Base-by-base conservation (phyloP, 2,797 vertebrate species). In the Buceros bicornis region DNA sequence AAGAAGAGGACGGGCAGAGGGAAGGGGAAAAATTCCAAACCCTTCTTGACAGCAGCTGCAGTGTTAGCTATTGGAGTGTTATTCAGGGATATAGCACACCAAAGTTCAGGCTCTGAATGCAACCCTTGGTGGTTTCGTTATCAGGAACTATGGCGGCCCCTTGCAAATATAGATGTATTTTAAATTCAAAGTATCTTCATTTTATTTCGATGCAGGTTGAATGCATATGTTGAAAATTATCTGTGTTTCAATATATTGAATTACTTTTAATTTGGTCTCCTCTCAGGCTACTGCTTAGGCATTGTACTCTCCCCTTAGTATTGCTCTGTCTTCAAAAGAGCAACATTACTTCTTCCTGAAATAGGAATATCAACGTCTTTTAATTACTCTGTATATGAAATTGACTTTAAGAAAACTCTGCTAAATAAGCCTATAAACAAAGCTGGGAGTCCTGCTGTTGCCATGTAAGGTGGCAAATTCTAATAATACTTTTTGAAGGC, bases 381-480 rank as follows among this genome's bases (percentile, higher is more conserved):
- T 48, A 62, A 77, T 66, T 73, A 64, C 25, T 42, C 7, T 8
- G 6, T 25, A 35, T 8, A 20, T 33, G 6, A 16, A 62, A 76
- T 29, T 5, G 5, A 56, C 28, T 76, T 84, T 60, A 56, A 76
- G 81, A 94, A 89, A 60, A 53, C 21, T 69, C 51, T 81, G 31
- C 31, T 47, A 65, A 94, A 67, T 62, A 84, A 62, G 20, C 28
- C 66, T 70, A 40, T 51, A 47, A 87, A 58, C 43, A 73, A 82
- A 82, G 35, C 43, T 70, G 48, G 12, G 31, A 42, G 14, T 28
- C 40, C n/a, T 58, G 64, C 56, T 77, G 78, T 94, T 91, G 65
- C 60, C 72, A 91, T 77, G n/a, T 53, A 67, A 74, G 31, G 74
- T 58, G 42, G 58, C 19, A 79, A 90, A 79, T 40, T 93, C 71